A percentile compares a stretch with the other conserved stretches of the same genome.
These are phyloP conservation scores for Actenoides lindsayi DNA, from an alignment of 2,113 vertebrate species.

Conservation along the genomic window DNA sequence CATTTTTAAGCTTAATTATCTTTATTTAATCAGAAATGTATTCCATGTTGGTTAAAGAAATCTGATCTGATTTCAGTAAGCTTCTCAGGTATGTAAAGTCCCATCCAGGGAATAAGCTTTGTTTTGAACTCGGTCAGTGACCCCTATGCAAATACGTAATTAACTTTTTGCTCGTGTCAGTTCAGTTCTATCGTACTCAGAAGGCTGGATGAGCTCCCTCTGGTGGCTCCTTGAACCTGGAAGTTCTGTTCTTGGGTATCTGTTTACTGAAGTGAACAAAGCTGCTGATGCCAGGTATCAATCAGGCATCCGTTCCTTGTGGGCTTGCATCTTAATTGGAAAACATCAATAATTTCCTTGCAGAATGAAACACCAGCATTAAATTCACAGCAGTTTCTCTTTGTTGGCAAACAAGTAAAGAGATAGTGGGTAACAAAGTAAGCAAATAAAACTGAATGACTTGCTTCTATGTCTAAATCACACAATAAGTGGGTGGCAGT, in stretches of 20 bases:
- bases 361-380: not conserved
- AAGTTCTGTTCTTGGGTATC: not conserved
- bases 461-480: not conserved
- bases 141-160: slow-evolving; percentile 40
- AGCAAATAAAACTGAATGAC: not conserved
- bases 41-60: not conserved
- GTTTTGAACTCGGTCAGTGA: slow-evolving; percentile 1
- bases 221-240: slow-evolving; percentile 15
- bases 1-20: not conserved
- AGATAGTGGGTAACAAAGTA: not conserved
- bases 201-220: slow-evolving; percentile 15
- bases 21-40: not conserved
- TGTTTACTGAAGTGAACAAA: not conserved
- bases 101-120: not conserved
- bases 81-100: not conserved
- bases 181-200: not conserved
- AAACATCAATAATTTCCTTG: slow-evolving; percentile 19
- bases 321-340: slow-evolving; percentile 14
- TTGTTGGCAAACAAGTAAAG: not conserved
- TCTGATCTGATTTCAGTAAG: not conserved
- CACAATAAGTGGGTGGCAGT: not conserved
- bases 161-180: slow-evolving; percentile 1
- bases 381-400: not conserved
- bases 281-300: not conserved
- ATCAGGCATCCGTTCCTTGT: not conserved